phyloP scores from a whole-genome alignment of 2,797 vertebrate genomes.

The Graptemys geographica region DNA sequence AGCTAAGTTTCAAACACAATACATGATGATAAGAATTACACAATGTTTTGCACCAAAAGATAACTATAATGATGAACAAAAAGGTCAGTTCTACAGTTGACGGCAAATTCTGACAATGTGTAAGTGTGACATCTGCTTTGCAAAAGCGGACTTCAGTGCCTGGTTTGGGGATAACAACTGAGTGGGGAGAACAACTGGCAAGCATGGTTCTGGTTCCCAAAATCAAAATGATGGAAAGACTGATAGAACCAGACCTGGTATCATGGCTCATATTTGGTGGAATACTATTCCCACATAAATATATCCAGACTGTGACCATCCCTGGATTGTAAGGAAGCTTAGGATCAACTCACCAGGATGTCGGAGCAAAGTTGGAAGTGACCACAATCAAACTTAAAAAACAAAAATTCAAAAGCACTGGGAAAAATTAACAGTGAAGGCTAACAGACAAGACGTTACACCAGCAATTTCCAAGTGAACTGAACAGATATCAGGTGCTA shows the following conservation, averaged over 20 bases:
- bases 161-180: neutral
- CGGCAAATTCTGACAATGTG: neutral
- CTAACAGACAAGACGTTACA: neutral
- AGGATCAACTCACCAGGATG: neutral
- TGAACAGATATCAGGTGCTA: neutral
- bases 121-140: neutral
- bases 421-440: neutral
- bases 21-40: too few relatives aligned
- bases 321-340: neutral
- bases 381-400: neutral
- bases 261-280: accelerated
- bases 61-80: neutral
- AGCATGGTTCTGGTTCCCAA: neutral
- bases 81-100: neutral
- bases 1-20: neutral
- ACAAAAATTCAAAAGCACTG: neutral
- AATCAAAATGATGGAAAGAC: neutral
- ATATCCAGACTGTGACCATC: neutral
- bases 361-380: neutral
- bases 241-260: neutral
- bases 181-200: neutral
- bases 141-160: neutral
- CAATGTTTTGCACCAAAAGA: neutral
- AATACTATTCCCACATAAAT: neutral
- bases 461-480: neutral